Evolutionary conservation across 2,888 invertebrate species (phyloP), one percentile per base, ranked within the genome.

Genomic region (Agrochola litura): DNA sequence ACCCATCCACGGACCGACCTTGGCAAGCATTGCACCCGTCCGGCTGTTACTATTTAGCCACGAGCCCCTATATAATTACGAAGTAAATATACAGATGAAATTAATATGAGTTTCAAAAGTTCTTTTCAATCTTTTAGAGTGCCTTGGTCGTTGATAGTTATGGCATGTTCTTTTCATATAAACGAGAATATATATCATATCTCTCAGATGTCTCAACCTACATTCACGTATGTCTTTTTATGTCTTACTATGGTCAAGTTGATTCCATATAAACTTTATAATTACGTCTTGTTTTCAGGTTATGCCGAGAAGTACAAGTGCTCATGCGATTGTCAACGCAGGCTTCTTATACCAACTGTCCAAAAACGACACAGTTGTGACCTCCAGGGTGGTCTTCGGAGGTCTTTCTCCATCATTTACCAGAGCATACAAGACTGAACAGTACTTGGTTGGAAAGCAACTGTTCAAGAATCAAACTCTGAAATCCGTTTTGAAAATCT

Each of bases 301-400:
- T 68, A 98, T 97, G 97, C 97, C 97, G 1, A 95, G 98, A 84
- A 97, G 97, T 0, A 98, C 98, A 94, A 98, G 98, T 89, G 97
- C 98, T 0, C 98, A 98, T 88, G 98, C 98, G 0, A 97, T 98
- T 76, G 97, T 98, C 0, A 98, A 98, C 89, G 98, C 98, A n/a
- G 98, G 97, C 1, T 98, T 98, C 90, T 92, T 97, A 2, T 97
- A 98, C 77, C 97, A 97, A 92, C 87, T 98, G 54, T 71, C 82
- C 72, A 89, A 56, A 49, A 73, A 73, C 6, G 60, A 76, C 14
- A 82, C 14, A 14, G 80, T 89, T 1, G 30, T 72, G 46, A 49
- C 76, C 56, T 70, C 87, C 41, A 93, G 93, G 41, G 95, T 98
- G 30, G 97, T 97, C 0, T 97, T 95, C 86, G 97, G 97, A 16